Percentiles rank a stretch among this genome's conserved stretches.
phyloP scores from a whole-genome alignment of 2,888 invertebrate species.

The Ochlodes sylvanus region DNA sequence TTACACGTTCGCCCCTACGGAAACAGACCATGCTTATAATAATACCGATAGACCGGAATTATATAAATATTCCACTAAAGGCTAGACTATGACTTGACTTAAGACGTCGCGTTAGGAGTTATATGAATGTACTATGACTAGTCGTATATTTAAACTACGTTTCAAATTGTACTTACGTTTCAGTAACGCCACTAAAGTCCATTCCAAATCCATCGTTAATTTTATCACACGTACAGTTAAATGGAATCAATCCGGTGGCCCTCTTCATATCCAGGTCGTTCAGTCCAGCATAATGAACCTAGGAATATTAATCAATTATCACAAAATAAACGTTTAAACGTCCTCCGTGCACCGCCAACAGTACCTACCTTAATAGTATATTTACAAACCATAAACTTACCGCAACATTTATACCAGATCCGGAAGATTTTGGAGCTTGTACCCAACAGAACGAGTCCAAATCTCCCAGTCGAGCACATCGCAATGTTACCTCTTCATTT shows the following conservation, averaged over 20 bases:
- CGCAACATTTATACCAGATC: conserved; percentile 52
- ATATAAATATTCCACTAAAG: too few relatives aligned
- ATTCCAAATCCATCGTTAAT: conserved; percentile 54
- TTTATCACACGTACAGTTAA: not conserved
- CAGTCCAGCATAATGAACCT: conserved; percentile 47
- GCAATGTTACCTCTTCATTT: conserved; percentile 42
- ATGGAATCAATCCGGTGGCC: conserved; percentile 51
- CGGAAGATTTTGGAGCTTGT: conserved; percentile 44
- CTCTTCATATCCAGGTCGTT: conserved; percentile 53
- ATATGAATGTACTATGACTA: too few relatives aligned
- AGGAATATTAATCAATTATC: not conserved
- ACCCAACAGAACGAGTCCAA: conserved; percentile 57
- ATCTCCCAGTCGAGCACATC: conserved; percentile 49
- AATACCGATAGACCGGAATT: too few relatives aligned
- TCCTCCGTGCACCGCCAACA: too few relatives aligned
- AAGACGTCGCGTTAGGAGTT: too few relatives aligned
- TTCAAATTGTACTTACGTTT: conserved; percentile 52
- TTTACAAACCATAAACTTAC: conserved; percentile 48
- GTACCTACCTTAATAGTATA: not conserved
- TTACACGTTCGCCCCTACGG: conserved; percentile 80
- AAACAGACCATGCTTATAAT: not conserved
- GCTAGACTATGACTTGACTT: too few relatives aligned
- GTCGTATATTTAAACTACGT: too few relatives aligned
- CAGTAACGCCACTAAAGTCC: conserved; percentile 67
- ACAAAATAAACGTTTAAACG: not conserved